Evolutionary conservation across 2,888 invertebrate species (phyloP), one percentile per base, ranked within the genome.

Genomic region (Drosophila anomalata): DNA sequence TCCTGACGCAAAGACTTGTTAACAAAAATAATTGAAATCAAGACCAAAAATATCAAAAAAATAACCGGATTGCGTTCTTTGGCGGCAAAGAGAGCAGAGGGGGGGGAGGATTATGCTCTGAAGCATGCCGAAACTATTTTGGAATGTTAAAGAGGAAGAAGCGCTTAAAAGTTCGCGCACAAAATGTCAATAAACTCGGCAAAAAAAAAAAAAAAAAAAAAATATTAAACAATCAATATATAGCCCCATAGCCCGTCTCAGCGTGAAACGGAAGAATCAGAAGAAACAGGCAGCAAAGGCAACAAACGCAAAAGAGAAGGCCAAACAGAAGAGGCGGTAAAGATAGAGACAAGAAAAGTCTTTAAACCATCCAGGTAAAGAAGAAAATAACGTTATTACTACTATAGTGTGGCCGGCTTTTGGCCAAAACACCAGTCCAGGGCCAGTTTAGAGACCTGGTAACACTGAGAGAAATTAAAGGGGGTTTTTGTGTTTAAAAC

Each of bases 141-240:
- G 52, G 66, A 53, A 8, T 22, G 44, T 44, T 7, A n/a, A 48
- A 68, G 52, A 42, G 26, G 47, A 71, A 68, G 48, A 52, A 42
- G 22, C 29, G 41, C 52, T 39, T 51, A 36, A 59, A 44, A 44
- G 56, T 61, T 68, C 74, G 72, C 74, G 58, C 75, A 69, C 86
- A 66, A 82, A 85, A 87, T 84, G 85, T 85, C 85, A 85, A 85
- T 85, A 85, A 85, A 85, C 85, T 78, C 87, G 51, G 53, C 71
- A 17, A 70, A 54, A 66, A 3, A 33, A 33, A 33, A 36, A 36
- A 7, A 26, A 26, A 8, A 3, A 29, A 9, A 29, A 29, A 76
- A 75, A 53, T 79, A 75, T 76, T 77, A 59, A 73, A 71, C 75
- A 82, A 82, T 80, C 79, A 85, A 87, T 82, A 73, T 29, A 29